Evolutionary conservation across 1,140 invertebrate species (phyloP), one percentile per base, ranked within the genome.

Genomic region (Temnothorax longispinosus): DNA sequence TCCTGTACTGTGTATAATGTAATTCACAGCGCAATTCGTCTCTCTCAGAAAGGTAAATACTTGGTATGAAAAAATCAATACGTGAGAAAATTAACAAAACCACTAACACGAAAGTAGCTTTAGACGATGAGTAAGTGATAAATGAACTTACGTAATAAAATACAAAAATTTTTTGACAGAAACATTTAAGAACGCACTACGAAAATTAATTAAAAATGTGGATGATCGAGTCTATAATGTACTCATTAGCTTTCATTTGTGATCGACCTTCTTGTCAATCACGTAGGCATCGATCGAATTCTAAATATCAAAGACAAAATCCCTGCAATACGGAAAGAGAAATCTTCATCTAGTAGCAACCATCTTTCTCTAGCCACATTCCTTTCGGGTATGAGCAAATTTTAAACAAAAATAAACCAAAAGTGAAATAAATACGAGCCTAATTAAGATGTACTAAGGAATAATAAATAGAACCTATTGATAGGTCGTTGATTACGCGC

Each of bases 201-300:
- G 21, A 13, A 35, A 72, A 10, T 67, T 87, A 18, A 18, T 47
- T 38, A 1, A 27, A n/a, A 62, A 10, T 69, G 32, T 35, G 35
- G 32, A n/a, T 41, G 47, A 86, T 86, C 54, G 38, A 87, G 80
- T 56, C 44, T 77, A 18, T 47, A 62, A 76, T 54, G 80, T n/a
- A 50, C 52, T 75, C 44, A 54, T 81, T 88, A 75, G 50, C 56
- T 81, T 88, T 32, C 10, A 52, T 44, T 60, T 87, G 52, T 82
- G 72, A 88, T 64, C n/a, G 15, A 50, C 13, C 50, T 81, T 74
- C 75, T n/a, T 27, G 27, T 27, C 27, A 27, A 74, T 10, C 8
- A 75, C 64, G 58, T 87, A 41, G 27, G 11, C 35, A 35, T 47
- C 62, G 44, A 78, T 88, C 54, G 71, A 69, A 86, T 50, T 69